These are phyloP conservation scores for Pelobates cultripes DNA, from an alignment of 2,797 vertebrate genomes.

Conservation along the genomic window DNA sequence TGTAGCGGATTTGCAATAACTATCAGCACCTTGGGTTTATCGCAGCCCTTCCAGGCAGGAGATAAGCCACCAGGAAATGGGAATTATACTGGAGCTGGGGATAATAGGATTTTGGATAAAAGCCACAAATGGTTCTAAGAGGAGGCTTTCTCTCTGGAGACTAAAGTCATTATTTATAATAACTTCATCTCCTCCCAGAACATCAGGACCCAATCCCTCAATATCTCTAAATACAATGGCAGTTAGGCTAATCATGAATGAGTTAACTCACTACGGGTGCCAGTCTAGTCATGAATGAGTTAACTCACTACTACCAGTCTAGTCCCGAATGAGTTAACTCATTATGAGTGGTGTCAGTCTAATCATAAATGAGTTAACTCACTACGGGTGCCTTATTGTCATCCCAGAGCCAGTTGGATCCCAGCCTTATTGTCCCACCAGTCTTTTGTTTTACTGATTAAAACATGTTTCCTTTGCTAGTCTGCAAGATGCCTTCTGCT, in stretches of 20 bases:
- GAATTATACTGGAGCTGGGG: neutral
- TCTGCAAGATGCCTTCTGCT: neutral
- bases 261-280: no score
- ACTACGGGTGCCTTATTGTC: neutral
- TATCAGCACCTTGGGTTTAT: neutral
- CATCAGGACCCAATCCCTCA: no score
- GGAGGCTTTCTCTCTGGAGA: neutral
- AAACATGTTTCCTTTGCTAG: neutral
- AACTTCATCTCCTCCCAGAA: no score
- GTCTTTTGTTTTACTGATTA: neutral
- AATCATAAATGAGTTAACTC: neutral
- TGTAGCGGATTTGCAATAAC: neutral
- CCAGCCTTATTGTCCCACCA: neutral
- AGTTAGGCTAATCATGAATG: no score
- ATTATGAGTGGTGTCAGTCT: neutral
- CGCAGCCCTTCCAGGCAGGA: neutral
- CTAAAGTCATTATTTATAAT: neutral
- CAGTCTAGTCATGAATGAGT: no score
- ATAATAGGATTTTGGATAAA: conserved; percentile 3
- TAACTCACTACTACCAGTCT: no score
- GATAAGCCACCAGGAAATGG: neutral
- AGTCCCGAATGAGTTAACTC: neutral
- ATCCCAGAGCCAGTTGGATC: neutral
- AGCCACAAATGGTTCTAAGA: neutral
- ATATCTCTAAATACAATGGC: no score